Base-by-base conservation (phyloP, 2,113 vertebrate species). In the Perca flavescens region DNA sequence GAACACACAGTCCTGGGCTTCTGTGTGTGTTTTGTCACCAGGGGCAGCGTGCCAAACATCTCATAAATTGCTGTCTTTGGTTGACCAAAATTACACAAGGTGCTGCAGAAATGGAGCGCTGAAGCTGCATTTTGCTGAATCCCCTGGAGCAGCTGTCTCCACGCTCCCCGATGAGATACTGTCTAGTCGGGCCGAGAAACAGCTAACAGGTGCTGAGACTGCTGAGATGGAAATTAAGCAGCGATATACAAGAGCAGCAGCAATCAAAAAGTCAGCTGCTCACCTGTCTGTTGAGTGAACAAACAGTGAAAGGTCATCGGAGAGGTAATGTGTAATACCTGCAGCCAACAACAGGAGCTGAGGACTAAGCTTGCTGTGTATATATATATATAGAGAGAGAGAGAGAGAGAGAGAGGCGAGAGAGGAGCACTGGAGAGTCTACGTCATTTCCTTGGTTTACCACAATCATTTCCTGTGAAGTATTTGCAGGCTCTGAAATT, bases 391-490 rank as follows among this genome's bases (percentile, higher is more conserved):
- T 28, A 28, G 28, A 28, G 28, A 28, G 28, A 28, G 28, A 25
- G 25, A 25, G 25, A 25, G 25, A 25, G 25, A 28, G 28, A 28
- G 28, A 52, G 8, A 79, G 0, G 0, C 43, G 43, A 46, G 47
- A 57, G 62, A 80, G 49, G 40, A 87, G 80, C 15, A 21, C n/a
- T 71, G 86, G 80, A 69, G 78, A 88, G 71, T 72, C 79, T 21
- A 88, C 91, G 91, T 91, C 43, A 93, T 91, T 94, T 94, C 93
- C 91, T 87, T 80, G 92, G 91, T 73, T 93, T 77, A 92, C 95
- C 95, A 88, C 94, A 95, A 83, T 84, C 88, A 94, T 95, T 95
- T 95, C 95, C 94, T 95, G 91, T 88, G 15, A 92, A 91, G 92
- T 91, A 92, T 93, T 88, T 93, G 82, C 74, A 93, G 94, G 64